Evolutionary conservation across 2,113 vertebrate species (phyloP), one percentile per base, ranked within the genome.

Genomic region (Oriolus oriolus): DNA sequence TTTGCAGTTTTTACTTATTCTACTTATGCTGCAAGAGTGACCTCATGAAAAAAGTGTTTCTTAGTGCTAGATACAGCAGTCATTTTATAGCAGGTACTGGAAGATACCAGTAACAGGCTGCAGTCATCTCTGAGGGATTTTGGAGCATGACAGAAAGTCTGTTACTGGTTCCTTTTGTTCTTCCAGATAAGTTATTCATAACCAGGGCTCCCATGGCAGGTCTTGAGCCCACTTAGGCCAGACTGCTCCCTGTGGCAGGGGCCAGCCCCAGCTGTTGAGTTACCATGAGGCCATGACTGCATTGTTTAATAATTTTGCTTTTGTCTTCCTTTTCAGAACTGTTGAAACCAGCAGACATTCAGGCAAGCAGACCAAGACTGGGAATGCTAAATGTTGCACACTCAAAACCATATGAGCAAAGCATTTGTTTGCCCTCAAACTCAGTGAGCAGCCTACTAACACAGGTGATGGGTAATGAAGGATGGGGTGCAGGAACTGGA

Each of bases 171-270:
- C 54, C 45, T 27, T 75, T 69, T 68, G 31, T 54, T 54, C 35
- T 61, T 87, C 35, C 23, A n/a, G 16, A 8, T 21, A 31, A 44
- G 13, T 68, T 64, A 30, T 7, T 41, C 60, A 11, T 31, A 84
- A 70, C 22, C 4, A 11, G 22, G 54, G 30, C 11, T 59, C 42
- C 11, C n/a, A n/a, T 0, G 0, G 50, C 41, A 53, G 22, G 52
- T 66, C 60, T 47, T 59, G 69, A 71, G 41, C 61, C 61, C 5
- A 9, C 49, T 59, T 26, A 15, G 30, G 49, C 41, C 59, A 28
- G 37, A 71, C 60, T 60, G 49, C 53, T 76, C 44, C 79, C 47
- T 27, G 27, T 64, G 66, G 11, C 56, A 9, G 42, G 23, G 49
- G 65, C 65, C 77, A 78, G 17, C 27, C 42, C 61, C 54, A 44